phyloP scores from a whole-genome alignment of 2,113 vertebrate species.

The Dicerorhinus sumatrensis region DNA sequence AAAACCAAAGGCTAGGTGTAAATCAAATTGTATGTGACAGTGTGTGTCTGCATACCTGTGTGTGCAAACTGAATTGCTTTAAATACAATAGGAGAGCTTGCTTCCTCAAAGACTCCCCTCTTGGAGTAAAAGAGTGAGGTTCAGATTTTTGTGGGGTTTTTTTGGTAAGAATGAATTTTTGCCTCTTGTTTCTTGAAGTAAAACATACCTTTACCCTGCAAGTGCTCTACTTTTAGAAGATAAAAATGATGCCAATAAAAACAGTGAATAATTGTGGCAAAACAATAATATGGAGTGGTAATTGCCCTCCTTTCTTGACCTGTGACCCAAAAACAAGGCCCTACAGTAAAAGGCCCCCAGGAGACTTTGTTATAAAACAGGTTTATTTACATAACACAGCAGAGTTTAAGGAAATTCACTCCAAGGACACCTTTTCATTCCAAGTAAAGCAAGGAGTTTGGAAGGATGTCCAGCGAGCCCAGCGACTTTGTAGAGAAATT shows the following conservation, averaged over 20 bases:
- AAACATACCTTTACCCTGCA: background rate
- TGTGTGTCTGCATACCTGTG: fast-evolving
- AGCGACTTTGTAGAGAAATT: background rate
- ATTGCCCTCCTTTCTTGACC: background rate
- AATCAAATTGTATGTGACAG: background rate
- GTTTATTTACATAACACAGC: slow-evolving; percentile 65
- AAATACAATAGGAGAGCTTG: background rate
- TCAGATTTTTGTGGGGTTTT: background rate
- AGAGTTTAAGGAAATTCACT: slow-evolving; percentile 37
- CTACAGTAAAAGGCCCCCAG: background rate
- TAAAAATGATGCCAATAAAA: background rate
- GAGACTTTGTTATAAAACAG: slow-evolving; percentile 1
- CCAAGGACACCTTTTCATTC: slow-evolving; percentile 36
- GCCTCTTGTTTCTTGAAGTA: background rate
- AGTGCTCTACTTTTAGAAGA: background rate
- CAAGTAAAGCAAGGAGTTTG: background rate
- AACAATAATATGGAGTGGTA: slow-evolving; percentile 12
- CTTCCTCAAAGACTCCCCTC: background rate
- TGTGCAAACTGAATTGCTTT: background rate
- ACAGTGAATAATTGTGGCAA: slow-evolving; percentile 45
- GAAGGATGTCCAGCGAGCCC: background rate
- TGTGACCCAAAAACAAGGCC: slow-evolving; percentile 37
- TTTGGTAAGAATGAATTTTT: slow-evolving; percentile 10
- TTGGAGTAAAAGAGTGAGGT: background rate
- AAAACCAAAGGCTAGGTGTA: background rate